These are phyloP conservation scores for Cinclus mexicanus DNA, from an alignment of 2,113 vertebrate species.

Conservation along the genomic window DNA sequence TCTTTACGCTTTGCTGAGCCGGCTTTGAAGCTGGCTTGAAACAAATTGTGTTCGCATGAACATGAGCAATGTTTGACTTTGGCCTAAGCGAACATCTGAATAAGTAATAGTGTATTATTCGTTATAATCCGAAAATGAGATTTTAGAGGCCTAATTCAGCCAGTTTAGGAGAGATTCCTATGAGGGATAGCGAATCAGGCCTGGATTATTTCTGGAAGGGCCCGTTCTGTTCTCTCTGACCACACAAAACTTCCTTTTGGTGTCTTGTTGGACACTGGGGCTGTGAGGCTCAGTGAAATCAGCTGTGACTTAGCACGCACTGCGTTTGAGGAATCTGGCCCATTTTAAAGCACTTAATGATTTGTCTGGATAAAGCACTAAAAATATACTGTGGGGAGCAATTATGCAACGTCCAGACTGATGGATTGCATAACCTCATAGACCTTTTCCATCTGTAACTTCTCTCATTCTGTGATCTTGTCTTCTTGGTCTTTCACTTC, in stretches of 20 bases:
- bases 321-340: constrained; percentile 46
- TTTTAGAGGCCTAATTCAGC: background rate
- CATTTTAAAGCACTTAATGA: constrained; percentile 68
- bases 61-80: constrained; percentile 22
- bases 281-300: background rate
- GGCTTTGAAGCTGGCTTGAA: constrained; percentile 41
- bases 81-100: constrained; percentile 20
- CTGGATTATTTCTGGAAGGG: background rate
- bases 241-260: background rate
- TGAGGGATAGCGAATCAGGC: background rate
- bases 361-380: constrained; percentile 68
- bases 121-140: background rate
- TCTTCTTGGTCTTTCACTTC: constrained; percentile 30
- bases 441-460: constrained; percentile 62
- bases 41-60: constrained; percentile 25
- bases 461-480: constrained; percentile 51
- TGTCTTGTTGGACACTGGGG: background rate
- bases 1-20: constrained; percentile 71
- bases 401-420: constrained; percentile 63
- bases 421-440: constrained; percentile 64
- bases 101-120: constrained; percentile 26
- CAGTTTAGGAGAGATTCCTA: background rate
- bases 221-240: background rate
- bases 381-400: constrained; percentile 67
- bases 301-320: constrained; percentile 53